These are phyloP conservation scores for Apamea anceps DNA, from an alignment of 2,888 invertebrate genomes.

Conservation along the genomic window DNA sequence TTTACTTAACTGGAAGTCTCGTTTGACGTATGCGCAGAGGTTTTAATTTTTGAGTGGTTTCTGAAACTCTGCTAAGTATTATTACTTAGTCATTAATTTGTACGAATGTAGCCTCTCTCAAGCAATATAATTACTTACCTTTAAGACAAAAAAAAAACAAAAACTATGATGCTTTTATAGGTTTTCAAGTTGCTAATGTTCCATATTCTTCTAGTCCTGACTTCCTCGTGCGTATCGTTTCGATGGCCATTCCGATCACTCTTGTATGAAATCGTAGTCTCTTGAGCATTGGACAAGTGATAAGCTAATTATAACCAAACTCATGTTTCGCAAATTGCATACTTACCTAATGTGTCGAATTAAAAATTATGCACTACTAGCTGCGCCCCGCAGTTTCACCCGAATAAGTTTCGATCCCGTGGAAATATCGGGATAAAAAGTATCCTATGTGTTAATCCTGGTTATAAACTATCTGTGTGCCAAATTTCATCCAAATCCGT, in stretches of 20 bases:
- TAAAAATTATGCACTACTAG: neutral
- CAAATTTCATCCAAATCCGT: too few species aligned
- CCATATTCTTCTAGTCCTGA: neutral
- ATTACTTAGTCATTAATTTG: neutral
- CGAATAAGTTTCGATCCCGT: too few species aligned
- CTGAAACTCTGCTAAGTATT: neutral
- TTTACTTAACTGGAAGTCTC: conserved; percentile 34
- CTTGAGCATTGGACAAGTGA: neutral
- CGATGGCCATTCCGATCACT: neutral
- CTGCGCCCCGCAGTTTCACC: too few species aligned
- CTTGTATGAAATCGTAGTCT: neutral
- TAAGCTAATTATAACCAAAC: neutral
- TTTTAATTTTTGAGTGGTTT: conserved; percentile 25
- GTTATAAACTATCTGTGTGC: too few species aligned
- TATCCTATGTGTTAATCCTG: too few species aligned
- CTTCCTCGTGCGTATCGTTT: neutral
- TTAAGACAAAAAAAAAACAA: neutral
- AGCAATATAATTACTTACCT: conserved; percentile 13
- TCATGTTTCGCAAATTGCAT: neutral
- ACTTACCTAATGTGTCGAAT: neutral
- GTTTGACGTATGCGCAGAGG: conserved; percentile 15
- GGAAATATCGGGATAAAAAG: too few species aligned
- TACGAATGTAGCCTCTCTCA: neutral
- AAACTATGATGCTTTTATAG: too few species aligned
- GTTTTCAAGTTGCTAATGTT: neutral